These are phyloP conservation scores for Ciconia boyciana DNA, from an alignment of 2,113 vertebrate species.

Conservation along the genomic window DNA sequence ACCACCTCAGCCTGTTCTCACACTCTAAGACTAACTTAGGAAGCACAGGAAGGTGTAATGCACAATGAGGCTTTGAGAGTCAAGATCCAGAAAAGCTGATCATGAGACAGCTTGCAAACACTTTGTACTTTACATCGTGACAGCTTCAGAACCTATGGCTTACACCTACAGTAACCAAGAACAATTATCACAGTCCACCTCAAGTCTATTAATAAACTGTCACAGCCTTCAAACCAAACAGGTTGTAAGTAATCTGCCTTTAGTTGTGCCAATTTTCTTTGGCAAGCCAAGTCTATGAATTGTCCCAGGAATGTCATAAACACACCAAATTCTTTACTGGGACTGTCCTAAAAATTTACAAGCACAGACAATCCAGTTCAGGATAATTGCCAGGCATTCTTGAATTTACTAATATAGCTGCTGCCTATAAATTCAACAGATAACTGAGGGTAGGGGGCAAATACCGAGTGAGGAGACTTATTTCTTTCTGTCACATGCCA, in stretches of 20 bases:
- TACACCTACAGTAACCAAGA: not conserved
- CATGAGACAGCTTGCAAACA: not conserved
- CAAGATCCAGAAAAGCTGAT: not conserved
- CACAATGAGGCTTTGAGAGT: not conserved
- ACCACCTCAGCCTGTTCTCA: not conserved
- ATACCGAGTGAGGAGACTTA: not conserved
- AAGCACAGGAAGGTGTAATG: not conserved
- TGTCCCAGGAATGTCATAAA: not conserved
- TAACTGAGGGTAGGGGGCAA: not conserved
- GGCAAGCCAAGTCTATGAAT: not conserved
- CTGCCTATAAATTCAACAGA: not conserved
- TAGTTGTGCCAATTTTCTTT: not conserved
- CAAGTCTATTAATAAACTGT: not conserved
- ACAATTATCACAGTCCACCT: not conserved
- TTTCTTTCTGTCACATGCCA: not conserved
- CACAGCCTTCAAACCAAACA: not conserved
- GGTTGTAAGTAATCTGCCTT: not conserved
- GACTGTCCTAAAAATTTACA: not conserved
- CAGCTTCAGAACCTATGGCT: not conserved
- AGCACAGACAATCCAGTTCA: not conserved
- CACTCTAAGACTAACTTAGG: not conserved
- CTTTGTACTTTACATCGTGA: not conserved
- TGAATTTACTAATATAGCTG: not conserved
- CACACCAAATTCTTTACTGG: not conserved
- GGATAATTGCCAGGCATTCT: not conserved